Percentiles rank a stretch among this genome's conserved stretches.
Evolutionary conservation across 2,888 invertebrate species (phyloP).

Genomic region (Sphaeridia pumilis): DNA sequence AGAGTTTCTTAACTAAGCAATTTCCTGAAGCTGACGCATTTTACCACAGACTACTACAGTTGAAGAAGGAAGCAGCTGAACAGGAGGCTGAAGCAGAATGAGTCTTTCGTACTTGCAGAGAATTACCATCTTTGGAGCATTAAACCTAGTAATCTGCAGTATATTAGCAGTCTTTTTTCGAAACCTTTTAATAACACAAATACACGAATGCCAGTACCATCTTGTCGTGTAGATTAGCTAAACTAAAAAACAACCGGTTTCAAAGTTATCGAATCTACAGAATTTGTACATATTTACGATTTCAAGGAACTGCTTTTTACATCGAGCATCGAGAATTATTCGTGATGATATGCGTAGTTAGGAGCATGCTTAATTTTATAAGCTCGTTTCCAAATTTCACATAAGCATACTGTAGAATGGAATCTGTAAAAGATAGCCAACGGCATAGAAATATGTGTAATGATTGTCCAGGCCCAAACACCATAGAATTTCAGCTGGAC

Average conservation of each 20-base stretch:
- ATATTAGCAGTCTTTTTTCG: too few relatives aligned
- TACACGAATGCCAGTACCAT: too few relatives aligned
- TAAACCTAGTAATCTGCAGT: too few relatives aligned
- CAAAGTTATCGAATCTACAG: too few relatives aligned
- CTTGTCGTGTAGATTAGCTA: too few relatives aligned
- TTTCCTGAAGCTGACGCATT: constrained; percentile 49
- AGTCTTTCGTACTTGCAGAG: too few relatives aligned
- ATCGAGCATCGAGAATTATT: too few relatives aligned
- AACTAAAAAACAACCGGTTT: too few relatives aligned
- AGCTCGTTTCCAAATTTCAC: constrained; percentile 92
- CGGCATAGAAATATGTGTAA: constrained; percentile 42
- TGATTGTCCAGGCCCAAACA: constrained; percentile 43
- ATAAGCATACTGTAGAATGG: constrained; percentile 87
- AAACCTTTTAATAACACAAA: too few relatives aligned
- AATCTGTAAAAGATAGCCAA: constrained; percentile 53
- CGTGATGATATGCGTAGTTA: background rate
- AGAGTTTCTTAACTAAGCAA: constrained; percentile 59
- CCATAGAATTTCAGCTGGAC: constrained; percentile 42
- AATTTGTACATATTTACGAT: too few relatives aligned
- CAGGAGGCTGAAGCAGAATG: background rate
- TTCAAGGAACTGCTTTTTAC: too few relatives aligned
- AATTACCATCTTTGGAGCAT: too few relatives aligned
- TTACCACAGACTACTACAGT: constrained; percentile 12
- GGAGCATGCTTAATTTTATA: constrained; percentile 62
- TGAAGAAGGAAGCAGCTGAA: constrained; percentile 15